phyloP scores from a whole-genome alignment of 2,888 invertebrate species.

The Sminthurinus aureus region DNA sequence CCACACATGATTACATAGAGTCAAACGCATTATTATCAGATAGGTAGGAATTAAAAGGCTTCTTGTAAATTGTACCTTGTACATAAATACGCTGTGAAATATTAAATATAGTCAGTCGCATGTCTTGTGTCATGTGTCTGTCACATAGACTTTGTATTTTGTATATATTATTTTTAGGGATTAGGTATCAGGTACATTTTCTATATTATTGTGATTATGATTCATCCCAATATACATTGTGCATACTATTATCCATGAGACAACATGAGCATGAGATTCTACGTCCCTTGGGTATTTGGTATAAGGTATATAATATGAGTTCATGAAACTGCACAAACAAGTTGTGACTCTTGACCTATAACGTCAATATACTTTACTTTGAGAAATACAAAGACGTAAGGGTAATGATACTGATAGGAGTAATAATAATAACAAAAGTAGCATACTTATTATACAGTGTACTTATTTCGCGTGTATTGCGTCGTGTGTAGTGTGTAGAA shows the following conservation, averaged over 20 bases:
- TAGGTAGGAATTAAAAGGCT: no score
- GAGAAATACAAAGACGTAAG: neutral
- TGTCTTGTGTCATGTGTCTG: neutral
- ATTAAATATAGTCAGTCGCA: neutral
- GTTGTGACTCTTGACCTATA: slow-evolving; percentile 41
- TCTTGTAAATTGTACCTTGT: no score
- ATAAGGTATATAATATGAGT: slow-evolving; percentile 13
- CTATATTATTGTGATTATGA: neutral
- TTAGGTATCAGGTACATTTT: neutral
- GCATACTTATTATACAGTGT: neutral
- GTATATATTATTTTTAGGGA: slow-evolving; percentile 6
- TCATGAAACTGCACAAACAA: slow-evolving; percentile 41
- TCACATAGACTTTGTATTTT: neutral
- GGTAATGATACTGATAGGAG: neutral
- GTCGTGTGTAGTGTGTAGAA: neutral
- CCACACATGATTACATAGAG: neutral
- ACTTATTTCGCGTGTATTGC: neutral
- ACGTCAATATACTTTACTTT: slow-evolving; percentile 2
- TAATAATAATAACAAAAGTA: neutral
- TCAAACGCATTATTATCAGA: no score
- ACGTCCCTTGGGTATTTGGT: neutral
- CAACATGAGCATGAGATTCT: no score
- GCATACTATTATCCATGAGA: no score
- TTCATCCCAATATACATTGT: neutral
- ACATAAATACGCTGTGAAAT: no score